Conservation (phyloP, 2,113 vertebrate species). For the Sinocyclocheilus anshuiensis region DNA sequence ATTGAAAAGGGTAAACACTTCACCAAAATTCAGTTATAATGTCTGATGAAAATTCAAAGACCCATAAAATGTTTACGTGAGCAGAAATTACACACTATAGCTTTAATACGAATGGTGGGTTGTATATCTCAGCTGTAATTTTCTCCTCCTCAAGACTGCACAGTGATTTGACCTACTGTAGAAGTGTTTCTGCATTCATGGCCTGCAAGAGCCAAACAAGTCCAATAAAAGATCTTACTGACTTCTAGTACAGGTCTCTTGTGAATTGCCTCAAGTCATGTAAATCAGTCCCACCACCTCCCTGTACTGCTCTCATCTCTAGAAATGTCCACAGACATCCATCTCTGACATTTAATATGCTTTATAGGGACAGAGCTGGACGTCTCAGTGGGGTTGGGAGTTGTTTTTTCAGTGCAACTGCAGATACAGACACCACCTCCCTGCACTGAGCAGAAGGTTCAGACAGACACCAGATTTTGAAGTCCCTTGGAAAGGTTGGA, state of each 20-base stretch:
- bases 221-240: not conserved
- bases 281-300: not conserved
- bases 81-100: no score
- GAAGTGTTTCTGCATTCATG: constrained; percentile 2
- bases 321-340: constrained; percentile 33
- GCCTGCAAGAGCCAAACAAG: not conserved
- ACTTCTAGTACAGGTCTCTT: not conserved
- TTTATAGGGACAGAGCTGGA: constrained; percentile 12
- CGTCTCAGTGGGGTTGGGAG: not conserved
- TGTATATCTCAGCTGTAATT: no score
- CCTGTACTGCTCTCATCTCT: constrained; percentile 28
- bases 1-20: no score
- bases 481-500: constrained; percentile 34
- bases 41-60: no score
- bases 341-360: constrained; percentile 27
- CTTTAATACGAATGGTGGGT: no score
- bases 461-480: constrained; percentile 6
- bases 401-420: not conserved
- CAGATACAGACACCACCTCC: constrained; percentile 12
- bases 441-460: constrained; percentile 17
- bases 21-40: no score
- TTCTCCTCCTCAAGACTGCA: no score
- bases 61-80: no score
- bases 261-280: not conserved
- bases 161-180: not conserved